Evolutionary conservation across 1,140 invertebrate genomes (phyloP), one percentile per base, ranked within the genome.

Genomic region (Leptoteleia sp.): DNA sequence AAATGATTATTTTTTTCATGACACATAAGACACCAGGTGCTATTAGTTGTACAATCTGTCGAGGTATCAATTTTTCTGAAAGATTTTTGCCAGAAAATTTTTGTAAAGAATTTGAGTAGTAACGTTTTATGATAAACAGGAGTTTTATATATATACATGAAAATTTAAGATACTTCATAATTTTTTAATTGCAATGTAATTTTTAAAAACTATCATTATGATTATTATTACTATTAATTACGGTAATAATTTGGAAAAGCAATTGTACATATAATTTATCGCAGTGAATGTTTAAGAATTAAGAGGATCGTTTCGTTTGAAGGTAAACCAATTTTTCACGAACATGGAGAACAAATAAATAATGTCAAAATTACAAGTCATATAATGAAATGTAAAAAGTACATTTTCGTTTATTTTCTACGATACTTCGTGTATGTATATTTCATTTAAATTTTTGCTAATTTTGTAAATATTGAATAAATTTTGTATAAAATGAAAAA

Each of bases 381-480:
- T 31, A 19, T 33, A 71, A 50, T 17, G 40, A 37, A 54, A 43
- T 54, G 37, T 61, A 64, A 55, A 73, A 52, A 33, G 13, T 62
- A 61, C 25, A 45, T 19, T 47, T 64, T 65, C 27, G 22, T 65
- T 73, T 48, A 38, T 59, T 62, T 76, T 70, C 33, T 62, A 70
- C 42, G 43, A 76, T 50, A 76, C 65, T 76, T 57, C 65, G 52
- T 71, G 75, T 65, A 70, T 77, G 59, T 77, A 77, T 61, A 76
- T 70, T 76, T 64, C 62, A 64, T 76, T 76, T 47, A 38, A 55
- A 54, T 42, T 62, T 76, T 77, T 62, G 59, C 65, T 77, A 77
- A 77, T 77, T 77, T 77, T 77, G 73, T 77, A 77, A 77, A 77
- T 77, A 77, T 71, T 71, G 55, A 71, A 70, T 70, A 77, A 62